Base-by-base conservation (phyloP, 2,888 invertebrate species). In the Slavum lentiscoides region DNA sequence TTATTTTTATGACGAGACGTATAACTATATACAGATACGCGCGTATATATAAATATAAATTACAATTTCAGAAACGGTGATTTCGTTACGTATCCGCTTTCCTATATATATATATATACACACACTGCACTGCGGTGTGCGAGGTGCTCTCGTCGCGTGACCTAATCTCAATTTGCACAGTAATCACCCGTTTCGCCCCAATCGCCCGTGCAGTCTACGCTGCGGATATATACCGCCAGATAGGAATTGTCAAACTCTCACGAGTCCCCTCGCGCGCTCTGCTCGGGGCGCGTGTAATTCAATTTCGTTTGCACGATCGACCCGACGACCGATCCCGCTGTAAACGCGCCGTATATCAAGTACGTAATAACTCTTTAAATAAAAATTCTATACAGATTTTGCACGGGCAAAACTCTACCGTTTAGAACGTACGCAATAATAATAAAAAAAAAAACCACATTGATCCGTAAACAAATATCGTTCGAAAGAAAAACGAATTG, bases 91-190 rank as follows among this genome's bases (percentile, higher is more conserved):
- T 30, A 67, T 19, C 43, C 17, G 23, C n/a, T n/a, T 67, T 23
- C 9, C 59, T 30, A 59, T 67, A 68, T 59, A 59, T 75, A n/a
- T n/a, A n/a, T n/a, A n/a, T n/a, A n/a, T n/a, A n/a, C n/a, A n/a
- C n/a, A n/a, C n/a, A n/a, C n/a, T n/a, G n/a, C 23, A 30, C 30
- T 30, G 30, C 58, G 43, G 75, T 75, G 67, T 23, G 67, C 8
- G 4, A 43, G 66, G 39, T 43, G 58, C 75, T n/a, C 55, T 23
- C 55, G 74, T 75, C 21, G 75, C 67, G 67, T 67, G 67, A 67
- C 58, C 67, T 43, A 75, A 75, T 75, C 75, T 67, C 67, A 30
- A 67, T 67, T 75, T 59, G 43, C 58, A 67, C 23, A 23, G 67
- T 59, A 59, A 75, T 75, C 67, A 43, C 43, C 4, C 62, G 30